Evolutionary conservation across 1,140 invertebrate genomes (phyloP), one percentile per base, ranked within the genome.

Genomic region (Pectinophora gossypiella): DNA sequence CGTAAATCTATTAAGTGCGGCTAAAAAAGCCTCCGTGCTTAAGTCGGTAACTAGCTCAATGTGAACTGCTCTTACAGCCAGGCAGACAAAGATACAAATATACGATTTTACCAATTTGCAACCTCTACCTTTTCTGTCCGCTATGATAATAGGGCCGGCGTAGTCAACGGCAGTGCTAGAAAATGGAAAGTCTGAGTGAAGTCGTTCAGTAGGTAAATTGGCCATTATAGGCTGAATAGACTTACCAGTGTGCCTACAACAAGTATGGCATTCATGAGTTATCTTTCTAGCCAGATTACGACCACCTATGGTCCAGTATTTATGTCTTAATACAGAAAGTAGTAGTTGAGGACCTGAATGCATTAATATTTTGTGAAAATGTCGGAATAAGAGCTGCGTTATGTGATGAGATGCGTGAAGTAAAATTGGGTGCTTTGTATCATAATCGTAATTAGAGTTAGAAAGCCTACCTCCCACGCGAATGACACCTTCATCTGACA

Each of bases 161-260:
- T 66, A 84, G 51, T 82, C 78, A 0, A 73, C 46, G 0, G 67
- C 67, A n/a, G 20, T 48, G 6, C 58, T n/a, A n/a, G n/a, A n/a
- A n/a, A n/a, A n/a, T n/a, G n/a, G n/a, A n/a, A n/a, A n/a, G n/a
- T n/a, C n/a, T n/a, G n/a, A n/a, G n/a, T n/a, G n/a, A n/a, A n/a
- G n/a, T n/a, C n/a, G n/a, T n/a, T n/a, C n/a, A n/a, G 0, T 5
- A 1, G 61, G 61, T 20, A 68, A 45, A 2, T 64, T 21, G 4
- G 55, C 59, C 65, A 64, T 68, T 0, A 66, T 54, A 22, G 55
- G 59, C 50, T 60, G 54, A 1, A 40, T 13, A n/a, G 47, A 21
- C 36, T 48, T 48, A 15, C 10, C 43, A 27, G 50, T 56, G 2
- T 51, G 20, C n/a, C 51, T 47, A 23, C 10, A 45, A 36, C 58